phyloP scores from a whole-genome alignment of 2,888 invertebrate species.

The Strigamia crassipes region DNA sequence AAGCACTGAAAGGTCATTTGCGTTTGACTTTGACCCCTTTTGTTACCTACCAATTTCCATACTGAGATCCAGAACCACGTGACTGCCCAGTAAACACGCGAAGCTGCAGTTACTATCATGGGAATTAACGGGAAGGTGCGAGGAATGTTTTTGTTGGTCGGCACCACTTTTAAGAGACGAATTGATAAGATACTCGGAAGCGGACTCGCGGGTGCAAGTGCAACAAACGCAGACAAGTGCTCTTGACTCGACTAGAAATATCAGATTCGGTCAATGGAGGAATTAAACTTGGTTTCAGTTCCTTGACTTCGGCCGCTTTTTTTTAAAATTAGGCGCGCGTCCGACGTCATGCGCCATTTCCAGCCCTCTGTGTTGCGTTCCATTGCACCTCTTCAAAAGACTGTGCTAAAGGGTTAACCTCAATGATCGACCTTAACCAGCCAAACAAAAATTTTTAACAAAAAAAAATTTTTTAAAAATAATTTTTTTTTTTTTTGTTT shows the following conservation, averaged over 20 bases:
- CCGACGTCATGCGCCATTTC: constrained; percentile 27
- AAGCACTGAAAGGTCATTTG: not conserved
- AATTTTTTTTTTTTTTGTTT: not conserved
- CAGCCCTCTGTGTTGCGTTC: not conserved
- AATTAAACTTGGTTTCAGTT: constrained; percentile 23
- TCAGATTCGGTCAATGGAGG: constrained; percentile 31
- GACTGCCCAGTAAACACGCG: not conserved
- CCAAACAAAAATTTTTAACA: not conserved
- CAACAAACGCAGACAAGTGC: not conserved
- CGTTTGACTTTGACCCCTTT: too few relatives aligned
- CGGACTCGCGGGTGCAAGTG: not conserved
- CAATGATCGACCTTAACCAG: not conserved
- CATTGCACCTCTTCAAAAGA: not conserved
- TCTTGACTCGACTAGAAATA: not conserved
- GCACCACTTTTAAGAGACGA: not conserved
- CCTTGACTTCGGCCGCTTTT: constrained; percentile 22
- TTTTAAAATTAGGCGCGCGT: constrained; percentile 26
- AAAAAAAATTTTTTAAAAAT: not conserved
- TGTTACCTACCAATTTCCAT: not conserved
- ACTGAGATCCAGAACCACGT: constrained; percentile 18
- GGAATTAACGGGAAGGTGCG: not conserved
- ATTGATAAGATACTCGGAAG: not conserved
- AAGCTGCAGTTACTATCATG: constrained; percentile 24
- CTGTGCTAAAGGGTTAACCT: not conserved
- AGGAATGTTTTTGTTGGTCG: not conserved